Conservation (phyloP, 2,888 invertebrate genomes). For the Drosophila rellima region DNA sequence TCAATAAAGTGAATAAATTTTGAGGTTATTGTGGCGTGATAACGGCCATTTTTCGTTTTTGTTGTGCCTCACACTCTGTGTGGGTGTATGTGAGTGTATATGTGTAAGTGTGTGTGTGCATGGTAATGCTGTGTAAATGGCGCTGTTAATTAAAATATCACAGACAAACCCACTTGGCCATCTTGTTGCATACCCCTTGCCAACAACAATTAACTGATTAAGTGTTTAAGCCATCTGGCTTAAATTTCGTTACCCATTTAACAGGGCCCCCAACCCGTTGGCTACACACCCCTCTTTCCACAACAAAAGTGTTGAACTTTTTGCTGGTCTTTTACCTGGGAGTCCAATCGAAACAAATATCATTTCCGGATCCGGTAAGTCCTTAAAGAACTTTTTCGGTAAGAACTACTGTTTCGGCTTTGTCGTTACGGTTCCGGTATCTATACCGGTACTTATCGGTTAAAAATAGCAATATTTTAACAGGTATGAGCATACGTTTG, state of each 20-base stretch:
- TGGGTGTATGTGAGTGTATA: not conserved
- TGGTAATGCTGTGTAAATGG: conserved; percentile 77
- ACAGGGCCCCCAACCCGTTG: not conserved
- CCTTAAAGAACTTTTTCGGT: too few relatives aligned
- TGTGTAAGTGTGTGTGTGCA: conserved; percentile 2
- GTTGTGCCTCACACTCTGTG: conserved; percentile 31
- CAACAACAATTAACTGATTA: conserved; percentile 79
- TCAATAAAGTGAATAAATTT: conserved; percentile 86
- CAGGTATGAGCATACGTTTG: too few relatives aligned
- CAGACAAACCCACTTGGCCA: conserved; percentile 35
- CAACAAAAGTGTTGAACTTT: not conserved
- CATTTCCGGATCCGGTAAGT: too few relatives aligned
- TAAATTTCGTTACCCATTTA: conserved; percentile 49
- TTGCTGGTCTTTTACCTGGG: not conserved
- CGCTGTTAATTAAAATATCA: conserved; percentile 77
- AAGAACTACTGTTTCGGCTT: too few relatives aligned
- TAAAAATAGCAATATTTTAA: too few relatives aligned
- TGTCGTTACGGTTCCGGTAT: too few relatives aligned
- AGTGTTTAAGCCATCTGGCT: conserved; percentile 69
- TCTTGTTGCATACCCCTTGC: conserved; percentile 38
- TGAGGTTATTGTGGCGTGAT: conserved; percentile 85
- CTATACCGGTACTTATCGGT: too few relatives aligned
- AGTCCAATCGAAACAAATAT: too few relatives aligned
- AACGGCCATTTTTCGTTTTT: conserved; percentile 77
- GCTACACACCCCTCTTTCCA: not conserved